Conservation (phyloP, 2,113 vertebrate genomes). For the Rhinoptilus africanus region DNA sequence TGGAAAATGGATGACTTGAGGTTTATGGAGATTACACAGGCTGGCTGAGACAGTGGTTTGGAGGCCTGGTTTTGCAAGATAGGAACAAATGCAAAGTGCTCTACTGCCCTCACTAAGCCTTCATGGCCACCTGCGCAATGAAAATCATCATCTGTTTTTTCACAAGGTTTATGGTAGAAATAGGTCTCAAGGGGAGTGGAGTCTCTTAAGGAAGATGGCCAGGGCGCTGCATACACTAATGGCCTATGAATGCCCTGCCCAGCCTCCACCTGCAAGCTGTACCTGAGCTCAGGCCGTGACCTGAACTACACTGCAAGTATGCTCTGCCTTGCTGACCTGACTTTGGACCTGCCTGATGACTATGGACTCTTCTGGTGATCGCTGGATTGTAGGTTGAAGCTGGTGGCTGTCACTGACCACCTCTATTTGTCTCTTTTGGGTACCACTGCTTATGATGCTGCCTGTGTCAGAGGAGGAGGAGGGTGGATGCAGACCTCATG, state of each 20-base stretch:
- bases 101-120: not conserved
- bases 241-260: not conserved
- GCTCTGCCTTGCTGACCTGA: not conserved
- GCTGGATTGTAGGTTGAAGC: not conserved
- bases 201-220: not conserved
- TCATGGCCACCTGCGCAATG: not conserved
- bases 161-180: not conserved
- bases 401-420: not conserved
- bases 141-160: not conserved
- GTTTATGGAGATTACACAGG: not conserved
- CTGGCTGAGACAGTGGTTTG: not conserved
- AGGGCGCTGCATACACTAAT: not conserved
- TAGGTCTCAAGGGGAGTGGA: fast-evolving
- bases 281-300: not conserved
- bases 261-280: not conserved
- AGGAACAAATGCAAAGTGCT: not conserved
- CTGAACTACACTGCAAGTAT: not conserved
- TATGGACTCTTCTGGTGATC: not conserved
- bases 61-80: not conserved
- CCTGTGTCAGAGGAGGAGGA: not conserved
- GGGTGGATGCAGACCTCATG: not conserved
- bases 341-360: not conserved
- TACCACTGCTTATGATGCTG: not conserved
- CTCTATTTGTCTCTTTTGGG: not conserved
- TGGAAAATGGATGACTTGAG: not conserved